phyloP scores from a whole-genome alignment of 2,113 vertebrate genomes.

The Balaenoptera acutorostrata region DNA sequence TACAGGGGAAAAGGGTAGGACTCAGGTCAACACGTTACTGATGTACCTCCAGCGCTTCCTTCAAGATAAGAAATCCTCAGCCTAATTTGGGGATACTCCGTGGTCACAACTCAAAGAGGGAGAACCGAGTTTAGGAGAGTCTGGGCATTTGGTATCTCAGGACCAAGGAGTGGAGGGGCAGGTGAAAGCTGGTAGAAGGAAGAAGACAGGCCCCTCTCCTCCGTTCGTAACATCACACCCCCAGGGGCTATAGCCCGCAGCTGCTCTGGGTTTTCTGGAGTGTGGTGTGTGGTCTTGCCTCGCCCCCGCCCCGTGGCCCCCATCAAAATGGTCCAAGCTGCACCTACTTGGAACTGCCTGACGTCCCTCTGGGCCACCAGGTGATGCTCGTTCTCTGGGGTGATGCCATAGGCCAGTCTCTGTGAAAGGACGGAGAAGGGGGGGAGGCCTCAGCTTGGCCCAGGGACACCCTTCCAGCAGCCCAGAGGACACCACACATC shows the following conservation, averaged over 20 bases:
- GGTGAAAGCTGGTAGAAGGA: neutral
- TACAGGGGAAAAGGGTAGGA: no score
- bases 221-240: accelerated
- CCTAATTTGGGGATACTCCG: neutral
- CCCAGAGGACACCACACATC: neutral
- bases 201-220: neutral
- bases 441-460: neutral
- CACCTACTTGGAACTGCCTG: slow-evolving; percentile 92
- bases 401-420: slow-evolving; percentile 96
- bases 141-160: neutral
- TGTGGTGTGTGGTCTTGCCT: neutral
- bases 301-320: accelerated
- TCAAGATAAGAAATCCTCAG: neutral
- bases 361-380: slow-evolving; percentile 91
- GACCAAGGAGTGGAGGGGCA: neutral
- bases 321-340: accelerated
- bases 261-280: neutral
- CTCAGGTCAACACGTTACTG: no score
- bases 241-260: accelerated
- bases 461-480: neutral
- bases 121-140: neutral
- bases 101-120: neutral
- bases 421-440: slow-evolving; percentile 71
- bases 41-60: neutral
- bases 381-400: slow-evolving; percentile 94